Evolutionary conservation across 1,140 invertebrate species (phyloP).

Genomic region (Eriocheir sinensis): DNA sequence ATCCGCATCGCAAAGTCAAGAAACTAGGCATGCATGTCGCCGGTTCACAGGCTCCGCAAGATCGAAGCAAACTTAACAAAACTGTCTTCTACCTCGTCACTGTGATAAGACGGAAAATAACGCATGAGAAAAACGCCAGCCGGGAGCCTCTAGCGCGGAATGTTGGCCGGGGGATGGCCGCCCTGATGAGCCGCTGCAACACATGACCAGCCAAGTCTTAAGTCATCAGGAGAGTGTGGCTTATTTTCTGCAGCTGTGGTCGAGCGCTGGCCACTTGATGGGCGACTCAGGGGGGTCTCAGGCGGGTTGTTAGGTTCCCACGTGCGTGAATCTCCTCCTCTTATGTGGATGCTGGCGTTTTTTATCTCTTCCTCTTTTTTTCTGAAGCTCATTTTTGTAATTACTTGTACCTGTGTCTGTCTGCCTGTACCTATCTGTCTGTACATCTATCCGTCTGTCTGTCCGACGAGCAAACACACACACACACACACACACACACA

Average conservation of each 20-base stretch:
- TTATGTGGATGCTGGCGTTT: neutral
- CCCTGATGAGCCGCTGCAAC: neutral
- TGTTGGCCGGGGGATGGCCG: neutral
- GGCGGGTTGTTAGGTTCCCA: neutral
- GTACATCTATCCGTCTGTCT: neutral
- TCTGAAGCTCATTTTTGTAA: neutral
- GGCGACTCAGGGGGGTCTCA: neutral
- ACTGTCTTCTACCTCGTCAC: neutral
- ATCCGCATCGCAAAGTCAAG: too few species aligned
- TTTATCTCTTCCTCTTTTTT: neutral
- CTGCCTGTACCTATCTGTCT: neutral
- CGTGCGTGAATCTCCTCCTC: neutral
- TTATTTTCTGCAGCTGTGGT: constrained; percentile 13
- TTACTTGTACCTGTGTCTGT: neutral
- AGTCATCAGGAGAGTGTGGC: constrained; percentile 9
- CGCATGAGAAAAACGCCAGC: neutral
- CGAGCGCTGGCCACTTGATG: neutral
- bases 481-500: neutral
- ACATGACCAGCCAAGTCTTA: constrained; percentile 14
- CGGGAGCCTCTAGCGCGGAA: neutral
- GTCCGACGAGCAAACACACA: neutral
- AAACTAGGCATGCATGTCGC: too few species aligned
- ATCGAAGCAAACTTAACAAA: neutral
- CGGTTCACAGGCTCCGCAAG: neutral
- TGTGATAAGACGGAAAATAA: constrained; percentile 8